Evolutionary conservation across 1,140 invertebrate genomes (phyloP), one percentile per base, ranked within the genome.

Genomic region (Dreissena rostriformis): DNA sequence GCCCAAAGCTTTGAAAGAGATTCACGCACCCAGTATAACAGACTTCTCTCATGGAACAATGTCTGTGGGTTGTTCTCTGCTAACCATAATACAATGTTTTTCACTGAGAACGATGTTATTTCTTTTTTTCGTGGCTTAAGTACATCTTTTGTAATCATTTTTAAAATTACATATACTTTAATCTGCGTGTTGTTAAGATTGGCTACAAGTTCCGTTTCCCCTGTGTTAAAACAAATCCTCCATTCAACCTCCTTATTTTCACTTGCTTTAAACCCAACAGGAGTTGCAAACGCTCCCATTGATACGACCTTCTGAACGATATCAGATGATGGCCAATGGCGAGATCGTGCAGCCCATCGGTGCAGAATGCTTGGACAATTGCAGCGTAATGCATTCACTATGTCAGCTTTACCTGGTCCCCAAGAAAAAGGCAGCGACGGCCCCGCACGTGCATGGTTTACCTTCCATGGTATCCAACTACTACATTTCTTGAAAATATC

Each of bases 61-160:
- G 28, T n/a, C n/a, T 24, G 29, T 6, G 78, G 67, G 26, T 22
- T 71, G 24, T 39, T 71, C 52, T 80, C 78, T n/a, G 52, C 66
- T 15, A 71, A 12, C 78, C 78, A 80, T 8, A 80, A 51, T 24
- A 72, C 49, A 6, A 80, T 53, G n/a, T 61, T 80, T 72, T 80
- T 80, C 68, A 80, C 49, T 4, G 72, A 29, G 51, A 61, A 80
- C 6, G 78, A 71, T n/a, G 78, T 70, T n/a, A 80, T 72, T 10
- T 53, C n/a, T 11, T 15, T 10, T 11, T 28, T 24, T 15, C 51
- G 11, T 22, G 24, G 22, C 0, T 29, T 4, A 7, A 80, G 53
- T 4, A 28, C 22, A 28, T 79, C 65, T 55, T 80, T 80, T 5
- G 53, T 53, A 24, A 80, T 57, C 67, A 80, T 17, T 55, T 80